These are phyloP conservation scores for Caenorhabditis japonica DNA, from an alignment of 2,888 invertebrate species.

Conservation along the genomic window DNA sequence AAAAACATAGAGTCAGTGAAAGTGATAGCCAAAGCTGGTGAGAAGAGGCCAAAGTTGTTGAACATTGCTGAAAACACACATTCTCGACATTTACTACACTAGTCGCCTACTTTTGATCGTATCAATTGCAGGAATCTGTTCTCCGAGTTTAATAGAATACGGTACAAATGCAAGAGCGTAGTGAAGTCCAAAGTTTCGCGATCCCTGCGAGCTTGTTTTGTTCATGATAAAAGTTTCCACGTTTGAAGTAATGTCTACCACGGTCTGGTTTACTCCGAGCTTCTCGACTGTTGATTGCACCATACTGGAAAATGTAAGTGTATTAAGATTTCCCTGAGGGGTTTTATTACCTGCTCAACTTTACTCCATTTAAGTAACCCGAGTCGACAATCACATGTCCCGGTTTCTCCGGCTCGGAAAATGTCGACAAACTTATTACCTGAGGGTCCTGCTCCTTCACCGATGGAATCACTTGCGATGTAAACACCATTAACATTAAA, in stretches of 20 bases:
- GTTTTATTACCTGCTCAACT: slow-evolving; percentile 32
- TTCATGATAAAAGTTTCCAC: slow-evolving; percentile 31
- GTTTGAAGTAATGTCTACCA: slow-evolving; percentile 20
- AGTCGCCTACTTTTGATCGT: slow-evolving; percentile 24
- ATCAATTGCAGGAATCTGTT: not conserved
- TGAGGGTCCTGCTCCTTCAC: slow-evolving; percentile 58
- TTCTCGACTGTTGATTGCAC: slow-evolving; percentile 17
- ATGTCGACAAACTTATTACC: slow-evolving; percentile 41
- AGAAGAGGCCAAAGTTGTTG: slow-evolving; percentile 67
- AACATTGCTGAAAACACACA: slow-evolving; percentile 50
- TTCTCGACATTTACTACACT: not conserved
- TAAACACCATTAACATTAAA: slow-evolving; percentile 53
- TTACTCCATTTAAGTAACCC: slow-evolving; percentile 2
- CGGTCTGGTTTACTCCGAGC: slow-evolving; percentile 27
- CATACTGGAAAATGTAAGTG: slow-evolving; percentile 16
- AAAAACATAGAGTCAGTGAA: slow-evolving; percentile 63
- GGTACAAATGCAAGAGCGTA: slow-evolving; percentile 63
- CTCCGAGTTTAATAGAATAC: not conserved
- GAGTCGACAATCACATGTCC: slow-evolving; percentile 37
- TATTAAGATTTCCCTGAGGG: not conserved
- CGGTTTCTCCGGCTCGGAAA: slow-evolving; percentile 24
- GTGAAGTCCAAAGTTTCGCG: slow-evolving; percentile 63
- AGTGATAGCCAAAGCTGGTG: slow-evolving; percentile 63
- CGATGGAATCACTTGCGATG: slow-evolving; percentile 51
- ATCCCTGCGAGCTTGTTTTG: slow-evolving; percentile 48